A percentile compares a stretch with the other conserved stretches of the same genome.
Conservation (phyloP, 2,888 invertebrate species). For the Clanis bilineata region DNA sequence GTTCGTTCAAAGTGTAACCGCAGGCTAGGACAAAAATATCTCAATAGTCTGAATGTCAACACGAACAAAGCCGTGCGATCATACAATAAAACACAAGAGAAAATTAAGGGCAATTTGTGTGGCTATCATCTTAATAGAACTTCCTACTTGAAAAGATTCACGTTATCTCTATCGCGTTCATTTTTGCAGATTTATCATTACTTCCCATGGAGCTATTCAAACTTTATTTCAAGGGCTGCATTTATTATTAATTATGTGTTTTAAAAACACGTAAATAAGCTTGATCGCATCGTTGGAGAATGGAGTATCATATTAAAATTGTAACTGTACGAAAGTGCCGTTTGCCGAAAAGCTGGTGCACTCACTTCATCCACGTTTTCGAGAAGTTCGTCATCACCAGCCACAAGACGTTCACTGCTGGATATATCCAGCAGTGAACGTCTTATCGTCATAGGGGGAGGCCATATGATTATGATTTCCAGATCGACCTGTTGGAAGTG, state of each 20-base stretch:
- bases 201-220: background rate
- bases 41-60: constrained; percentile 20
- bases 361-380: too few relatives aligned
- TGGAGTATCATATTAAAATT: too few relatives aligned
- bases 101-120: constrained; percentile 75
- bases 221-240: background rate
- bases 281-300: too few relatives aligned
- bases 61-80: constrained; percentile 25
- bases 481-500: too few relatives aligned
- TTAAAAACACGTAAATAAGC: too few relatives aligned
- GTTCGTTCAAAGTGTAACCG: background rate
- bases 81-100: constrained; percentile 54
- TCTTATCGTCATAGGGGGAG: too few relatives aligned
- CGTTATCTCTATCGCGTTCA: constrained; percentile 10
- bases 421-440: too few relatives aligned
- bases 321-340: too few relatives aligned
- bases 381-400: too few relatives aligned
- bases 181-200: background rate
- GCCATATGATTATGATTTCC: too few relatives aligned
- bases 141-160: constrained; percentile 53
- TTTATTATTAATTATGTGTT: background rate
- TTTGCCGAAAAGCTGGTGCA: too few relatives aligned
- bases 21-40: background rate
- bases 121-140: constrained; percentile 69
- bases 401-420: too few relatives aligned